Conservation (phyloP, 1,140 invertebrate species). For the Lucilia cuprina region DNA sequence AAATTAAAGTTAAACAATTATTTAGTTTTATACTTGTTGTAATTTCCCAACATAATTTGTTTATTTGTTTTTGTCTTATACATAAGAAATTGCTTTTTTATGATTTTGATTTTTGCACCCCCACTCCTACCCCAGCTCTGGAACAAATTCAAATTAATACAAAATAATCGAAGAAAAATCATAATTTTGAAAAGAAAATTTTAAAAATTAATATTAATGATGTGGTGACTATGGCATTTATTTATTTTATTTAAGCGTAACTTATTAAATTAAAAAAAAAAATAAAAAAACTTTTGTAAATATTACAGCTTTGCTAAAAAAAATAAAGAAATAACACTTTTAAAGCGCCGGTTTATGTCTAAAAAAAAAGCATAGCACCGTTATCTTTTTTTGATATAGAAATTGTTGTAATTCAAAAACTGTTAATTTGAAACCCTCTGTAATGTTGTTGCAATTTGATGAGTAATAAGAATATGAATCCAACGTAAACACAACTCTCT, state of each 20-base stretch:
- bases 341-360: neutral
- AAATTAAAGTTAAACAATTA: too few species aligned
- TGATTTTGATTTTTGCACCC: neutral
- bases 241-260: neutral
- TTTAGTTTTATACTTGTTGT: too few species aligned
- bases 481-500: neutral
- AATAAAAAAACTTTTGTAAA: neutral
- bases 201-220: neutral
- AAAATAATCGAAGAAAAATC: neutral
- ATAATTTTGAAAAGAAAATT: neutral
- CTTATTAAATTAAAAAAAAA: neutral
- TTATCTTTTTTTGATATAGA: slow-evolving; percentile 3
- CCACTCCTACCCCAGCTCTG: neutral
- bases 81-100: too few species aligned
- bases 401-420: neutral
- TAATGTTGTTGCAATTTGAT: neutral
- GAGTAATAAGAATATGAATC: neutral
- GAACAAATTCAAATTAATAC: slow-evolving; percentile 34
- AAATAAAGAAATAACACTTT: neutral
- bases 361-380: slow-evolving; percentile 3
- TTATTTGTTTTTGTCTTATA: too few species aligned
- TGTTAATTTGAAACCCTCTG: neutral
- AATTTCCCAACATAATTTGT: too few species aligned
- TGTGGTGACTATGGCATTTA: slow-evolving; percentile 24
- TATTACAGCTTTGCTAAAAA: neutral